phyloP scores from a whole-genome alignment of 2,113 vertebrate species.

The Cariama cristata region DNA sequence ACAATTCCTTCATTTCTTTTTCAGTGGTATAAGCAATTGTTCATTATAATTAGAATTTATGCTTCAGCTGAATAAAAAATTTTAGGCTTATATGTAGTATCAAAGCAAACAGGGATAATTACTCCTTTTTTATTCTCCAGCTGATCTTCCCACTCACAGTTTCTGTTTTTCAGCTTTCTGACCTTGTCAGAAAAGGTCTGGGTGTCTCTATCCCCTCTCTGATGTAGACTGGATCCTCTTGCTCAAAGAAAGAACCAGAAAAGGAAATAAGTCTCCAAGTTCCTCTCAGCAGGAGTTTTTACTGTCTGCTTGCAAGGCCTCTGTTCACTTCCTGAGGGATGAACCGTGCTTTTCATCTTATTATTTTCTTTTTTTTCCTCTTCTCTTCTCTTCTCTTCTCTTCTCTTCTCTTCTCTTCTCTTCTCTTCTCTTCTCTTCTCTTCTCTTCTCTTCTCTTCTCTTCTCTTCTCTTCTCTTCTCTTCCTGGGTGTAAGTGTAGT shows the following conservation, averaged over 20 bases:
- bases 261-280: neutral
- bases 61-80: neutral
- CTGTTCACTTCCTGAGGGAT: neutral
- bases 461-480: no score
- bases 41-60: constrained; percentile 12
- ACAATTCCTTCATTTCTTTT: neutral
- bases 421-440: no score
- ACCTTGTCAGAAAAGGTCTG: neutral
- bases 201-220: neutral
- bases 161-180: neutral
- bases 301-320: neutral
- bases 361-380: neutral
- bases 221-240: neutral
- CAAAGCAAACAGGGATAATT: neutral
- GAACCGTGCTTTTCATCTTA: neutral
- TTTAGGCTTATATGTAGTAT: neutral
- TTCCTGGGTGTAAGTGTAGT: neutral
- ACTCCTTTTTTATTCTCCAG: neutral
- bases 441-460: no score
- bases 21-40: neutral
- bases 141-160: neutral
- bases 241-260: neutral
- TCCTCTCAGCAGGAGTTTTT: neutral
- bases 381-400: neutral
- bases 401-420: no score